phyloP scores from a whole-genome alignment of 2,888 invertebrate genomes.

The Leptopilina myrica region DNA sequence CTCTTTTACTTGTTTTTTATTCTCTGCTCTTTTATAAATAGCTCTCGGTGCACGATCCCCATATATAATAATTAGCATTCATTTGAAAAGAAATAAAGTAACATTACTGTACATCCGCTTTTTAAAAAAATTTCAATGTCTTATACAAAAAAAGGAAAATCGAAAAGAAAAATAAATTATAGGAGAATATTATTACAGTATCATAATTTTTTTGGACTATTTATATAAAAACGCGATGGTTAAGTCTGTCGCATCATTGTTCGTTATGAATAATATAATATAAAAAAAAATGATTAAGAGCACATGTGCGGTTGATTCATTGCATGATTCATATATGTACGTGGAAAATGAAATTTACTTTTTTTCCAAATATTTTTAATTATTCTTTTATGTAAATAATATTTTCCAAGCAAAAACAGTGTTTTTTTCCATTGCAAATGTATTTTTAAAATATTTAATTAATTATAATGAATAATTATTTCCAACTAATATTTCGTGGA shows the following conservation, averaged over 20 bases:
- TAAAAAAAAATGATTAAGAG: background rate
- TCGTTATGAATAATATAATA: background rate
- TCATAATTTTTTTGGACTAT: background rate
- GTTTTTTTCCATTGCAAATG: background rate
- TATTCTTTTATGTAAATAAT: background rate
- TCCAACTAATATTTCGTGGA: too few relatives aligned
- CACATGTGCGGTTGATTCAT: background rate
- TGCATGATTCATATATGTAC: background rate
- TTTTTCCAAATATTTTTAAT: background rate
- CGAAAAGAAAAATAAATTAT: too few relatives aligned
- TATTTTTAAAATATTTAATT: too few relatives aligned
- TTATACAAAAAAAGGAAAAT: background rate
- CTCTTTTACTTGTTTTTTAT: too few relatives aligned
- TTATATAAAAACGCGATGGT: background rate
- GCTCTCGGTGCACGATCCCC: background rate
- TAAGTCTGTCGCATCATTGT: background rate
- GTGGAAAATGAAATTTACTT: background rate
- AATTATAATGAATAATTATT: too few relatives aligned
- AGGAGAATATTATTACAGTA: background rate
- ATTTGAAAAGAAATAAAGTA: background rate
- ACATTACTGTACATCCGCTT: conserved; percentile 2
- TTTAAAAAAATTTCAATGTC: background rate
- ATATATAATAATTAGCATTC: conserved; percentile 17
- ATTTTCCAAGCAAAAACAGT: background rate
- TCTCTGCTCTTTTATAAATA: too few relatives aligned